Conservation (phyloP, 2,888 invertebrate species). For the Amiota minor region DNA sequence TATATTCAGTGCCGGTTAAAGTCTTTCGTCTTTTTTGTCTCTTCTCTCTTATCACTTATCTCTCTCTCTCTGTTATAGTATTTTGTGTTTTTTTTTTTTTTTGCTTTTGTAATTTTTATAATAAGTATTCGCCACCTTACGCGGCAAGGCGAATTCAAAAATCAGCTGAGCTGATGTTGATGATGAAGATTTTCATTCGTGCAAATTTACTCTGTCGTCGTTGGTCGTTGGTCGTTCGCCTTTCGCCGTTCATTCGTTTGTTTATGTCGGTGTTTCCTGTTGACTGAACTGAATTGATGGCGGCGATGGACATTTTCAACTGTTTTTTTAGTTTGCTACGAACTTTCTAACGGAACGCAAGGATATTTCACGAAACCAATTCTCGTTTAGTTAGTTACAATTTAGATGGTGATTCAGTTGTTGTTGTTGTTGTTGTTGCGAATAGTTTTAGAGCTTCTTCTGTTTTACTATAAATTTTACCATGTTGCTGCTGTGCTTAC, state of each 20-base stretch:
- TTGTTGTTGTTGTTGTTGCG: background rate
- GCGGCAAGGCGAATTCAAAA: conserved; percentile 1
- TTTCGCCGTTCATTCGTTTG: conserved; percentile 36
- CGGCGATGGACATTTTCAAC: conserved; percentile 24
- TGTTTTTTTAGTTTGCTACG: conserved; percentile 48
- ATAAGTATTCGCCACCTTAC: background rate
- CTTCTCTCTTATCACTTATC: no score
- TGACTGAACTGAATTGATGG: background rate
- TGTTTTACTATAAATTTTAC: no score
- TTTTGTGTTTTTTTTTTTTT: no score
- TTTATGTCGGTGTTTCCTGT: conserved; percentile 34
- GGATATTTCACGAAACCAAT: conserved; percentile 43
- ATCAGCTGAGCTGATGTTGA: conserved; percentile 35
- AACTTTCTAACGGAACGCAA: conserved; percentile 55
- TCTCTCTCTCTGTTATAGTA: no score
- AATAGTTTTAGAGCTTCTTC: no score
- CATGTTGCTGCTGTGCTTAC: conserved; percentile 31
- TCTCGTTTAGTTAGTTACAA: conserved; percentile 4
- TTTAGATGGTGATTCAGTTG: conserved; percentile 30
- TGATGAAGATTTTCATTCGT: background rate
- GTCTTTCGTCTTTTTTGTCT: background rate
- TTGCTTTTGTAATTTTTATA: no score
- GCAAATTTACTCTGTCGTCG: background rate
- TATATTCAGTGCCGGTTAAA: background rate
- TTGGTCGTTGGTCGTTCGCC: background rate